These are phyloP conservation scores for Brachionus paranguensis DNA, from an alignment of 1,140 invertebrate species.

Conservation along the genomic window DNA sequence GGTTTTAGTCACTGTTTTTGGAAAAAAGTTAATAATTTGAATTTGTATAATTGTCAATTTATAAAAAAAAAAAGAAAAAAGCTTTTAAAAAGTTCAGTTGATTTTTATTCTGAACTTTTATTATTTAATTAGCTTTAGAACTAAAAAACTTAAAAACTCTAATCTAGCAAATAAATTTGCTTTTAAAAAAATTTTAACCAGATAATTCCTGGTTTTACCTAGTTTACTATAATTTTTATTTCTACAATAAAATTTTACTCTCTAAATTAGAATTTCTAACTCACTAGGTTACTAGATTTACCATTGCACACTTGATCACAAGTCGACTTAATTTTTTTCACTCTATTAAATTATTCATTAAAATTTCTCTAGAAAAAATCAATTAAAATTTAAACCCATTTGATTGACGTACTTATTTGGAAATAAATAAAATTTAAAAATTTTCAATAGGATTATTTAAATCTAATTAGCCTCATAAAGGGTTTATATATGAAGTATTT, in stretches of 20 bases:
- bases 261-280: neutral
- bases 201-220: neutral
- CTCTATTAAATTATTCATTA: neutral
- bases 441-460: neutral
- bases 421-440: neutral
- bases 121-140: no score
- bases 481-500: neutral
- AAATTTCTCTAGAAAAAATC: neutral
- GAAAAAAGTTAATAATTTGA: no score
- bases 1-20: no score
- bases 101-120: no score
- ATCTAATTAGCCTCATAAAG: neutral
- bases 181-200: neutral
- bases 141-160: no score
- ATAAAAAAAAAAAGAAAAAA: no score
- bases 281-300: neutral
- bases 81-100: no score
- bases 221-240: no score
- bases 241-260: neutral
- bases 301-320: neutral
- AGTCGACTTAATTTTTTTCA: neutral
- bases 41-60: no score
- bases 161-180: no score
- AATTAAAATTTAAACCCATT: neutral
- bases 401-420: no score